Percentiles rank a stretch among this genome's conserved stretches.
These are phyloP conservation scores for Gymnoscopelus braueri DNA, from an alignment of 2,797 vertebrate genomes.

Conservation along the genomic window DNA sequence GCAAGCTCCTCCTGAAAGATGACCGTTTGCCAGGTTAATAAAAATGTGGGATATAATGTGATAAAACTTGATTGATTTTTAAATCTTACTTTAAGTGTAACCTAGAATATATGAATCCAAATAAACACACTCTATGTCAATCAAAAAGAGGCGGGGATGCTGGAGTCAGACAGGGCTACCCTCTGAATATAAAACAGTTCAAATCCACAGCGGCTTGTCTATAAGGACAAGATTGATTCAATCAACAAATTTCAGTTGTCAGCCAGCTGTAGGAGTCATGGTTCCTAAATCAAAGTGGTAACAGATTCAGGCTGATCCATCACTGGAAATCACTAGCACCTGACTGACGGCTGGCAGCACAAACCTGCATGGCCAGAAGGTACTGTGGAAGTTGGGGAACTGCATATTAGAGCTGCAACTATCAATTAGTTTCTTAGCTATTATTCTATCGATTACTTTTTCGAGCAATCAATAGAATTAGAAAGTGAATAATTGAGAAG, in stretches of 20 bases:
- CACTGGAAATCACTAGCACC: slow-evolving; percentile 39
- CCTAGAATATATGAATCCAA: not conserved
- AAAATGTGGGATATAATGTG: not conserved
- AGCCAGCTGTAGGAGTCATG: slow-evolving; percentile 56
- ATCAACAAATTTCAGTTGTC: slow-evolving; percentile 68
- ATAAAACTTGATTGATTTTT: not conserved
- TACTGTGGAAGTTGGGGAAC: too few relatives aligned
- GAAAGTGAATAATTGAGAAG: too few relatives aligned
- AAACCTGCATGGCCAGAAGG: slow-evolving; percentile 5
- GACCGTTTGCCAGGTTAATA: not conserved
- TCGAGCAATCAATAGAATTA: too few relatives aligned
- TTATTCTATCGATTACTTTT: too few relatives aligned
- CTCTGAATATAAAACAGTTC: slow-evolving; percentile 52
- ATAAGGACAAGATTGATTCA: slow-evolving; percentile 61
- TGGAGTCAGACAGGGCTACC: not conserved
- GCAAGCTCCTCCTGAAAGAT: not conserved
- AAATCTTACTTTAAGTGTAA: not conserved
- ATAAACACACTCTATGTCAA: not conserved
- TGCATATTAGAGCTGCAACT: too few relatives aligned
- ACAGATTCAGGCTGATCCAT: slow-evolving; percentile 68
- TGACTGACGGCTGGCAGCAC: slow-evolving; percentile 4
- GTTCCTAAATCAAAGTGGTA: slow-evolving; percentile 69
- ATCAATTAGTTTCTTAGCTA: too few relatives aligned
- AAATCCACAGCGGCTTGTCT: slow-evolving; percentile 51
- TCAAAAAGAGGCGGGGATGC: not conserved